Evolutionary conservation across 2,113 vertebrate genomes (phyloP).

Genomic region (Zapus hudsonius): DNA sequence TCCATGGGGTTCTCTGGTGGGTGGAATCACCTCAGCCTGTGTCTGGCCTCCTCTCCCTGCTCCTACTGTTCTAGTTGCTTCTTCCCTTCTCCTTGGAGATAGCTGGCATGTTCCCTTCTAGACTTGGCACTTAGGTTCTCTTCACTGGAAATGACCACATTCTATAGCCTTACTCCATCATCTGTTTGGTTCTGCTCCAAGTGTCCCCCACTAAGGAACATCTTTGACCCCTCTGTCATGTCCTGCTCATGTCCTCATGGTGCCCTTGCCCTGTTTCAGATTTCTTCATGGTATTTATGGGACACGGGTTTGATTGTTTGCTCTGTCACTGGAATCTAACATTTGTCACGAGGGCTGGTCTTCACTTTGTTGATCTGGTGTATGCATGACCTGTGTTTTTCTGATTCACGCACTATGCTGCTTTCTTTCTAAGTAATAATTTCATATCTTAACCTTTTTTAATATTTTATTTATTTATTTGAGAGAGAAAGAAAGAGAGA

Average conservation of each 20-base stretch:
- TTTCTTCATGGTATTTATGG: constrained; percentile 1
- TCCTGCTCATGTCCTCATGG: not conserved
- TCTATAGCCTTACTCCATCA: not conserved
- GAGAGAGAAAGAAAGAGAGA: too few species aligned
- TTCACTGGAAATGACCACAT: not conserved
- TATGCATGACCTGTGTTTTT: not conserved
- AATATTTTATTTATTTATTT: not conserved
- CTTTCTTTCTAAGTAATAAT: not conserved
- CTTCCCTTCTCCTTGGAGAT: not conserved
- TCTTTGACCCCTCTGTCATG: not conserved
- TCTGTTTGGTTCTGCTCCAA: not conserved
- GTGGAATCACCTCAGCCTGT: not conserved
- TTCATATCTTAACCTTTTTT: not conserved
- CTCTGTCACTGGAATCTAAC: not conserved
- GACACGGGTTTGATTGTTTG: not conserved
- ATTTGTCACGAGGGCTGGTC: not conserved
- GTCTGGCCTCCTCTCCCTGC: too few species aligned
- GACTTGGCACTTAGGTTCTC: not conserved
- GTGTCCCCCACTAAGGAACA: not conserved
- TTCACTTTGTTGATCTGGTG: not conserved
- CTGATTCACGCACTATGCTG: not conserved
- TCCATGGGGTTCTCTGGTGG: not conserved
- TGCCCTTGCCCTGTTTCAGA: not conserved
- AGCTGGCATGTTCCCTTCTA: not conserved
- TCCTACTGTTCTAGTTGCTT: too few species aligned